Percentiles rank a stretch among this genome's conserved stretches.
Evolutionary conservation across 2,888 invertebrate species (phyloP).

Genomic region (Desoria tigrina): DNA sequence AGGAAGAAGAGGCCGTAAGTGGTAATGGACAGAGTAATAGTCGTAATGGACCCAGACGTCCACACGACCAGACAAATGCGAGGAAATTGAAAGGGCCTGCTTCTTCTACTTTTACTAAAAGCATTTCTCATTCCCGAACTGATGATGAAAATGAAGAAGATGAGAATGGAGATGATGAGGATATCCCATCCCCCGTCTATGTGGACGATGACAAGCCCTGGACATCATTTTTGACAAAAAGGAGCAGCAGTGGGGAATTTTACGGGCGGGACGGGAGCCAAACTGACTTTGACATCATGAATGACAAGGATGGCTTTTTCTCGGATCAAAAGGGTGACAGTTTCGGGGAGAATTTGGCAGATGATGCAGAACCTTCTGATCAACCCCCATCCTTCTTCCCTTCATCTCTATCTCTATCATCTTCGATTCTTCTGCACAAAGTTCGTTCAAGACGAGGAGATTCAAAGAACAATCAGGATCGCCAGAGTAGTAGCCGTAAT

Average conservation of each 20-base stretch:
- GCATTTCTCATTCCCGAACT: constrained; percentile 8
- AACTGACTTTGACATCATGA: constrained; percentile 11
- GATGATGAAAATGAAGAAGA: constrained; percentile 15
- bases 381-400: constrained; percentile 5
- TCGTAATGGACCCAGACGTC: constrained; percentile 2
- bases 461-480: background rate
- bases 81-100: constrained; percentile 3
- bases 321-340: constrained; percentile 4
- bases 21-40: constrained; percentile 24
- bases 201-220: constrained; percentile 13
- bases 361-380: background rate
- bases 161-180: constrained; percentile 27
- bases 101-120: constrained; percentile 2
- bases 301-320: constrained; percentile 7
- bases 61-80: constrained; percentile 10
- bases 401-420: background rate
- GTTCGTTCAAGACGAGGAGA: background rate
- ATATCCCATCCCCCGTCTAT: constrained; percentile 21
- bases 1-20: constrained; percentile 2
- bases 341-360: constrained; percentile 11
- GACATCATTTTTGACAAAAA: constrained; percentile 12
- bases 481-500: background rate
- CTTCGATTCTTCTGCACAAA: background rate
- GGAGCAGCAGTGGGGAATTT: background rate
- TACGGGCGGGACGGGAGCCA: background rate